Evolutionary conservation across 2,888 invertebrate genomes (phyloP), one percentile per base, ranked within the genome.

Genomic region (Luperina nickerlii): DNA sequence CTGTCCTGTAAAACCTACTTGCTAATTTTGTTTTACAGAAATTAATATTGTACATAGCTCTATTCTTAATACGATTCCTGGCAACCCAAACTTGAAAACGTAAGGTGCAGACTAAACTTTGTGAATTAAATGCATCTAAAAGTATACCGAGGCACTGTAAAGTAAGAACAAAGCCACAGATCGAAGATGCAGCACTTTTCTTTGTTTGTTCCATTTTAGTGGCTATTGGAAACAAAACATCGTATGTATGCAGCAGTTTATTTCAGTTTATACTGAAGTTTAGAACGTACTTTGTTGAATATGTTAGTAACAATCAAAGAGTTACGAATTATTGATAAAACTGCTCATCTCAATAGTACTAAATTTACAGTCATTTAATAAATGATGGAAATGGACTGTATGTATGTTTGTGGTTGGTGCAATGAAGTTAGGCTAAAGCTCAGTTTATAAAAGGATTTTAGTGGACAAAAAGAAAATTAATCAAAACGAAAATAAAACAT

Each of bases 201-300:
- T 83, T 81, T 81, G 57, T 81, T 80, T 68, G 63, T 63, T 51
- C 48, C 3, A 63, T 57, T 84, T 62, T 54, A 65, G 32, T 32
- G n/a, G 54, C 24, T 62, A 62, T 74, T 15, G n/a, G 27, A 84
- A 8, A 54, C 15, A 15, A 45, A 48, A 48, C 15, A 32, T 42
- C 7, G 27, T n/a, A 15, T 71, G 18, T 62, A 57, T 60, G 27
- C 18, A 65, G 45, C 24, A 24, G 15, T 71, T 66, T 66, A 38
- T 70, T 57, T 66, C 5, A 0, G 20, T 60, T 38, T 45, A 32
- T 69, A 42, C n/a, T 18, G n/a, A 66, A 82, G 38, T 76, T 70
- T 20, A n/a, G 2, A 11, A 42, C 42, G 18, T 20, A 48, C 4
- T 60, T 48, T 45, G 2, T n/a, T 8, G 7, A 72, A 13, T 18